A percentile compares a stretch with the other conserved stretches of the same genome.
Evolutionary conservation across 2,113 vertebrate genomes (phyloP).

Genomic region (Danionella cerebrum): DNA sequence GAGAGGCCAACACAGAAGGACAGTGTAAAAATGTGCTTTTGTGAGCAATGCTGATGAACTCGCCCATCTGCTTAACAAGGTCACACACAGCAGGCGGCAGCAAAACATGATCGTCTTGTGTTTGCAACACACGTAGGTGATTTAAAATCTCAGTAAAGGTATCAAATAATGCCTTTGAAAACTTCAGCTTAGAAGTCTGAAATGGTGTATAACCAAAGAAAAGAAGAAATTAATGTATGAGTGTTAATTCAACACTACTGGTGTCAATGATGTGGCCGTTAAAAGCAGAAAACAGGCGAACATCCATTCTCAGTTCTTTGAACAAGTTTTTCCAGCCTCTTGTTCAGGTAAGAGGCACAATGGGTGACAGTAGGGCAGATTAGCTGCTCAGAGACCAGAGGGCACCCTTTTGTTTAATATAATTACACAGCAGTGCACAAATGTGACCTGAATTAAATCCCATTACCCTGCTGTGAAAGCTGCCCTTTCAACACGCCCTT

Average conservation of each 20-base stretch:
- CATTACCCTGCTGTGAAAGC: slow-evolving; percentile 27
- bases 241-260: too few species aligned
- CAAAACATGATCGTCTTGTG: not conserved
- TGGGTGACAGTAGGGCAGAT: slow-evolving; percentile 11
- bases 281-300: too few species aligned
- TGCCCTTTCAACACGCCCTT: slow-evolving; percentile 19
- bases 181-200: too few species aligned
- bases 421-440: slow-evolving; percentile 32
- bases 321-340: not conserved
- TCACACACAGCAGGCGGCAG: slow-evolving; percentile 8
- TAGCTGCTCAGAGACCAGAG: slow-evolving; percentile 32
- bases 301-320: not conserved
- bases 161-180: too few species aligned
- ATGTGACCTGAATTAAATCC: slow-evolving; percentile 38
- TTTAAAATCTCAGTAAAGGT: not conserved
- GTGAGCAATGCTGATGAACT: slow-evolving; percentile 4
- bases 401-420: slow-evolving; percentile 38
- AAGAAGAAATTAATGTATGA: too few species aligned
- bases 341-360: slow-evolving; percentile 21
- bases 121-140: not conserved
- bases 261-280: too few species aligned
- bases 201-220: too few species aligned
- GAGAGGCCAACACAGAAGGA: not conserved
- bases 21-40: slow-evolving; percentile 15
- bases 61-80: slow-evolving; percentile 19